phyloP scores from a whole-genome alignment of 2,797 vertebrate species.

The Pseudochirops corinnae region DNA sequence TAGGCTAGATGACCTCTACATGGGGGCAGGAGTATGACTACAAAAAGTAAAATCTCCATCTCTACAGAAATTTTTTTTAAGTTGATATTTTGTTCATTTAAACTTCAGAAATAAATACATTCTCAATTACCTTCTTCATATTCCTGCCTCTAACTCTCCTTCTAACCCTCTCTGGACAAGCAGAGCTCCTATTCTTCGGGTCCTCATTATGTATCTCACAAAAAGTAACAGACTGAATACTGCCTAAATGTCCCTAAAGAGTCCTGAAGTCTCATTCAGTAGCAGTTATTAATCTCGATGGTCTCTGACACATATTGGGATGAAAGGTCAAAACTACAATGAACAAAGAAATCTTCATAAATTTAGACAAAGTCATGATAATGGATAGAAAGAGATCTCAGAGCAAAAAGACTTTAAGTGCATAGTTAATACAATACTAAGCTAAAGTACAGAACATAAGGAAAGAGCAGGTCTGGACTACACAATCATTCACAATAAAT shows the following conservation, averaged over 20 bases:
- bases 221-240: neutral
- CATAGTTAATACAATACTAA: conserved; percentile 17
- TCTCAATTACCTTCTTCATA: neutral
- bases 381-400: neutral
- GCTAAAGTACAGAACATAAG: conserved; percentile 6
- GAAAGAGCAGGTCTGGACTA: neutral
- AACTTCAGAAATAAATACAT: neutral
- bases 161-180: neutral
- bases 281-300: neutral
- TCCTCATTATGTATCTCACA: neutral
- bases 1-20: neutral
- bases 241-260: neutral
- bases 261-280: neutral
- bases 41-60: neutral
- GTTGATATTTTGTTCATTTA: neutral
- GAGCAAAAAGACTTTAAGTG: conserved; percentile 47
- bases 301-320: conserved; percentile 46
- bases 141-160: neutral
- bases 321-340: conserved; percentile 54
- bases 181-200: neutral
- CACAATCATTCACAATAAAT: neutral
- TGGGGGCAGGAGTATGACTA: neutral
- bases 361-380: conserved; percentile 41
- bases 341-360: conserved; percentile 48
- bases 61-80: neutral